These are phyloP conservation scores for Lepidochrysops patricia DNA, from an alignment of 2,888 invertebrate genomes.

Conservation along the genomic window DNA sequence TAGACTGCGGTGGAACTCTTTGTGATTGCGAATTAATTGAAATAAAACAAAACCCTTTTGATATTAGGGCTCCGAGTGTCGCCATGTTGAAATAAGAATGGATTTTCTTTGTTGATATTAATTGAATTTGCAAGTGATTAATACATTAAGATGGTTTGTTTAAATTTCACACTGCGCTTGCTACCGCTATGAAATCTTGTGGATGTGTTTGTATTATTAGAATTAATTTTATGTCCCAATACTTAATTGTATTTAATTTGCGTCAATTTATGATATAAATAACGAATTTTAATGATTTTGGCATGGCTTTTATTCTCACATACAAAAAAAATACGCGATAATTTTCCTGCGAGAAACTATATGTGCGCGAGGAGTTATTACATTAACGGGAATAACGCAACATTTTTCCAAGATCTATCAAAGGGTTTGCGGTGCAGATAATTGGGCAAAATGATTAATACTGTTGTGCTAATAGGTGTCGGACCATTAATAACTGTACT, in stretches of 20 bases:
- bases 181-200: too few relatives aligned
- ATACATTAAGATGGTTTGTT: conserved; percentile 3
- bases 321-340: too few relatives aligned
- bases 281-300: too few relatives aligned
- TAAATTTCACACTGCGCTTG: not conserved
- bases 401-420: conserved; percentile 20
- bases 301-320: too few relatives aligned
- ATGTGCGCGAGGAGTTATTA: too few relatives aligned
- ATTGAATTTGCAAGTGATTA: conserved; percentile 6
- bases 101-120: conserved; percentile 10
- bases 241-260: too few relatives aligned
- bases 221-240: too few relatives aligned
- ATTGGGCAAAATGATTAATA: conserved; percentile 67
- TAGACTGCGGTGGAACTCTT: conserved; percentile 61
- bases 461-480: conserved; percentile 57
- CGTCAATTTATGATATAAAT: too few relatives aligned
- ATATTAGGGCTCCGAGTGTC: conserved; percentile 15
- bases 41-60: conserved; percentile 63
- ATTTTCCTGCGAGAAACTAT: too few relatives aligned
- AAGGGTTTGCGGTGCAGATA: conserved; percentile 47
- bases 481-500: conserved; percentile 73
- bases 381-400: too few relatives aligned
- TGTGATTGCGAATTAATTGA: conserved; percentile 68
- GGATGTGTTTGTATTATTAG: not conserved
- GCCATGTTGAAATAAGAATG: conserved; percentile 9